Evolutionary conservation across 2,113 vertebrate species (phyloP), one percentile per base, ranked within the genome.

Genomic region (Phodopus roborovskii): DNA sequence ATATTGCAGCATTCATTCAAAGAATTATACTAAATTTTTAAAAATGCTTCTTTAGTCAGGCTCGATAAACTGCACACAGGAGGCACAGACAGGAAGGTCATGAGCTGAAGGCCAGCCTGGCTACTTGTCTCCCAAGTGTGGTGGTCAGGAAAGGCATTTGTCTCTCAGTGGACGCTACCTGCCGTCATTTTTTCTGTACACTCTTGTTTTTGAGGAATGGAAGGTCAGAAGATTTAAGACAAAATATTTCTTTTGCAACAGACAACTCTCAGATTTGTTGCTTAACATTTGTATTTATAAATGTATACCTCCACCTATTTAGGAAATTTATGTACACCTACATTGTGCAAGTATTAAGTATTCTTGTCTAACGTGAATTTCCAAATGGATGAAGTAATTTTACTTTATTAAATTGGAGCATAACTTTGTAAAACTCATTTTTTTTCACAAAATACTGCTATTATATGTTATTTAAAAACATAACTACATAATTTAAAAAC

Each of bases 281-380:
- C 30, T 68, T 48, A 91, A 83, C 42, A 73, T 88, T 92, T 81
- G 62, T 93, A 71, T 19, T 81, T 36, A 90, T 66, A 87, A 95
- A 33, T 91, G 86, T n/a, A 88, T 22, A 86, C 68, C 53, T 60
- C 92, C 24, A 74, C 45, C 17, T 91, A 95, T 60, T 77, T 8
- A 39, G 36, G 26, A 90, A 91, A 26, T 85, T 79, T 73, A 56
- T 66, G 2, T 71, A 92, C 0, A 62, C 9, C 26, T 20, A 91
- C 2, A 60, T 36, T 93, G 33, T 93, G 71, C 30, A 96, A 94
- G 88, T 91, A 92, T 66, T 88, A 97, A 77, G 16, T 66, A 56
- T 91, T 68, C 0, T 39, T 89, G 42, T 60, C 81, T 96, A 91
- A 91, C 17, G 22, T 48, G 56, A 64, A 91, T 75, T 91, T 91